Base-by-base conservation (phyloP, 1,140 invertebrate genomes). In the Drosophila pallidifrons region DNA sequence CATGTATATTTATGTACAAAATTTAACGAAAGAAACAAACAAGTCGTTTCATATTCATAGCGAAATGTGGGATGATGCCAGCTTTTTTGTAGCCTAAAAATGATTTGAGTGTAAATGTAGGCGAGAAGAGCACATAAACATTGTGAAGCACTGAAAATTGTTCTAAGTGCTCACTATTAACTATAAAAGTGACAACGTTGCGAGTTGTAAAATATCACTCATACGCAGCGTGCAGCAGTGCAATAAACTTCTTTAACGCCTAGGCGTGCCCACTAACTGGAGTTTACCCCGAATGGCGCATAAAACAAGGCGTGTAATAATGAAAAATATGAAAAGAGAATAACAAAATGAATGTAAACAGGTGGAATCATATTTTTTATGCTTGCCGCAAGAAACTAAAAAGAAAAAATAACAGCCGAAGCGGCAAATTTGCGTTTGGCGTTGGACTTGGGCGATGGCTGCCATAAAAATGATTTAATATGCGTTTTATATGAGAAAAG, bases 381-480 rank as follows among this genome's bases (percentile, higher is more conserved):
- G 35, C 45, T 43, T 20, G 7, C 51, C 15, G 35, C 38, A 30
- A 32, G 49, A 57, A 61, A 75, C 65, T 75, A 69, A 63, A 54
- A 55, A 20, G 49, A 20, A 47, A 52, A 57, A 52, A 54, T 55
- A 68, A 67, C 59, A 58, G 32, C 57, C 41, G 51, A 20, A 13
- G 32, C 35, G 58, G 43, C 47, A 61, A 74, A 74, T 68, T 68
- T 74, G 65, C 55, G 64, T 41, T 55, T 30, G 25, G 5, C 4
- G 28, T 13, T 30, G 49, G 49, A n/a, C 38, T 38, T 58, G 38
- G 30, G 6, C 64, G 38, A 20, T 51, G 20, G 30, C 54, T 75
- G 67, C 60, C 73, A 75, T 75, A 75, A 75, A 75, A 71, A 75
- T 75, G 73, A 75, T 75, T 71, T 75, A 75, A 75, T 75, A 71